These are phyloP conservation scores for Perca fluviatilis DNA, from an alignment of 2,113 vertebrate species.

Conservation along the genomic window DNA sequence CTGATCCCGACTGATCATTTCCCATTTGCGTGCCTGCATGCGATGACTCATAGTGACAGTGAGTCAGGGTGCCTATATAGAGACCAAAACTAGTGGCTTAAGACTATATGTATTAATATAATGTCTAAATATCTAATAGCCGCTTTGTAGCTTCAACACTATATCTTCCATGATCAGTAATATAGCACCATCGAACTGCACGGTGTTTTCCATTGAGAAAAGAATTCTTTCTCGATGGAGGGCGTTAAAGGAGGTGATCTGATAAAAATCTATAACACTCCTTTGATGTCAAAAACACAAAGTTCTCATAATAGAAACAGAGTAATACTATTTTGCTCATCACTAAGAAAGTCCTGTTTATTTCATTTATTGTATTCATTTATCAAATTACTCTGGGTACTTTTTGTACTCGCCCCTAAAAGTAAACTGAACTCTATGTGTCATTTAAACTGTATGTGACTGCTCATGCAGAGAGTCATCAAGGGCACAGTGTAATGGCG, in stretches of 20 bases:
- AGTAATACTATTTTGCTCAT: not conserved
- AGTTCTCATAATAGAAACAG: not conserved
- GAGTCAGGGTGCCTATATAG: slow-evolving; percentile 30
- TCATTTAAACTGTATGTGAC: slow-evolving; percentile 9
- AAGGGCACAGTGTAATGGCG: slow-evolving; percentile 49
- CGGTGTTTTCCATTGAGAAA: slow-evolving; percentile 4
- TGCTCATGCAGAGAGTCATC: slow-evolving; percentile 21
- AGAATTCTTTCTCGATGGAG: not conserved
- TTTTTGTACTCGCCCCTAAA: not conserved
- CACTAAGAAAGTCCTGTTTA: not conserved
- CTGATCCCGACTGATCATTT: slow-evolving; percentile 62
- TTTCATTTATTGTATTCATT: not conserved
- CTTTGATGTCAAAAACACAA: slow-evolving; percentile 25
- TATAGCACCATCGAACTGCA: not conserved
- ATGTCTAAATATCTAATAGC: not conserved
- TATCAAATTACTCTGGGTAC: not conserved
- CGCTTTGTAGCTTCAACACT: not conserved
- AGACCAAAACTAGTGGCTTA: slow-evolving; percentile 37
- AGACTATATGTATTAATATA: not conserved
- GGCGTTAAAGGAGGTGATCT: slow-evolving; percentile 2
- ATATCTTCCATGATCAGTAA: not conserved
- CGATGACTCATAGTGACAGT: slow-evolving; percentile 54
- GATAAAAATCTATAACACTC: slow-evolving; percentile 41
- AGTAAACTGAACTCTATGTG: slow-evolving; percentile 3
- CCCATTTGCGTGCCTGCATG: slow-evolving; percentile 55